Conservation (phyloP, 2,113 vertebrate genomes). For the Salvelinus namaycush region DNA sequence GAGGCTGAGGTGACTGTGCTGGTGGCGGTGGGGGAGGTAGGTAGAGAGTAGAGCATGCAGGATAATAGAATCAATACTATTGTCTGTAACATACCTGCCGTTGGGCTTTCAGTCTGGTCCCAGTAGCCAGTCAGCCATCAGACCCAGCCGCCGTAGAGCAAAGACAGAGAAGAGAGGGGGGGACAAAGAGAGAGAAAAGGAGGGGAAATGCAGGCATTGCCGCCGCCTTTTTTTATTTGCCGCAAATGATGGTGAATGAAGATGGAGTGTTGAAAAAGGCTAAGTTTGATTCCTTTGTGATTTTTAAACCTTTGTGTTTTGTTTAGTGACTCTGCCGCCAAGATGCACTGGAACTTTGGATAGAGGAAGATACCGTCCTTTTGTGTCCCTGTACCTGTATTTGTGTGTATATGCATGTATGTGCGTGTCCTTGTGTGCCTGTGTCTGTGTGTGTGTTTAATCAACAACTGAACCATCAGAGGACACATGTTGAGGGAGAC, state of each 20-base stretch:
- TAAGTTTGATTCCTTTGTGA: conserved; percentile 12
- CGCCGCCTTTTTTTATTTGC: not conserved
- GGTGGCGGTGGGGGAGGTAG: conserved; percentile 54
- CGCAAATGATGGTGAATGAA: not conserved
- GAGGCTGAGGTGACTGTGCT: conserved; percentile 56
- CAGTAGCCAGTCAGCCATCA: too few species aligned
- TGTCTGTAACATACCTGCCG: conserved; percentile 72
- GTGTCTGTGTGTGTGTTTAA: not conserved
- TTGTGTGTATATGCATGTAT: conserved; percentile 3
- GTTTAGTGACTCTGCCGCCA: not conserved
- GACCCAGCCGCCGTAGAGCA: not conserved
- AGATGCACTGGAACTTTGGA: not conserved
- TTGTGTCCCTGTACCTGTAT: not conserved
- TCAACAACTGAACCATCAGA: conserved; percentile 20
- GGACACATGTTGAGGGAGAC: conserved; percentile 10
- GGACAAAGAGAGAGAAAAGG: not conserved
- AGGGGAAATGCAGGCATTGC: not conserved
- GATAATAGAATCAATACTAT: conserved; percentile 69
- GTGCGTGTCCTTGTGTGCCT: conserved; percentile 21
- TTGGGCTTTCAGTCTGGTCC: conserved; percentile 66
- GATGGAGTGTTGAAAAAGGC: not conserved
- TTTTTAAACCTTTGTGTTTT: not conserved
- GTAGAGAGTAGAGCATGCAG: conserved; percentile 47
- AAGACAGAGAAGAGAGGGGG: not conserved
- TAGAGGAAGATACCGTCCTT: too few species aligned